Conservation (phyloP, 2,888 invertebrate species). For the Magallana nippona region DNA sequence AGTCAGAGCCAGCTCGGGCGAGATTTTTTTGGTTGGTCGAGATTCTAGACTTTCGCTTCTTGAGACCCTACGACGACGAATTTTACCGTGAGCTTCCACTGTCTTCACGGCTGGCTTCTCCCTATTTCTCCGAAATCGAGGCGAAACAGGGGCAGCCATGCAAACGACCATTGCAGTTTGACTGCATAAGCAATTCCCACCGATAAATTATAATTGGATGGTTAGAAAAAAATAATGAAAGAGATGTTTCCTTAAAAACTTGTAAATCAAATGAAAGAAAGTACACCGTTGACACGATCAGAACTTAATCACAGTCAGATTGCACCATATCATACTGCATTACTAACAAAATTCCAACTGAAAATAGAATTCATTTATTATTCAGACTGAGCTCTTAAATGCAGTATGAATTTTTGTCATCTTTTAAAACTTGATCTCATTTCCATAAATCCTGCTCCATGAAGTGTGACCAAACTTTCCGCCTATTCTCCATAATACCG, state of each 20-base stretch:
- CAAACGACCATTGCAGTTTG: conserved; percentile 33
- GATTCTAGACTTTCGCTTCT: conserved; percentile 8
- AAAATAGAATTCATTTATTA: conserved; percentile 3
- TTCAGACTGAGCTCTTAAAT: neutral
- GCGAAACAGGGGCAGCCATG: conserved; percentile 39
- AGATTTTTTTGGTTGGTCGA: conserved; percentile 7
- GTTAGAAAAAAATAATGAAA: too few species aligned
- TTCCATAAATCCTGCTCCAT: conserved; percentile 20
- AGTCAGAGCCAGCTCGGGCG: neutral
- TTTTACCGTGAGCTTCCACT: conserved; percentile 20
- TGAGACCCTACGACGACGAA: conserved; percentile 17
- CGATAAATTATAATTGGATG: too few species aligned
- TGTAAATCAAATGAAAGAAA: too few species aligned
- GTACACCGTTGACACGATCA: neutral
- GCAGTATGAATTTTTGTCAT: conserved; percentile 30
- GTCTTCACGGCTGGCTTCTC: neutral
- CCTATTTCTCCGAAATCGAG: conserved; percentile 24
- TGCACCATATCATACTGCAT: neutral
- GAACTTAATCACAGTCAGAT: neutral
- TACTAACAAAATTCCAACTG: neutral
- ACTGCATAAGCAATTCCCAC: neutral
- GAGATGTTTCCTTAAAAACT: too few species aligned
- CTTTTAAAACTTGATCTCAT: conserved; percentile 27
- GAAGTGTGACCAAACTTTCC: conserved; percentile 6
- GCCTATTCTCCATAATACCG: neutral